Evolutionary conservation across 2,113 vertebrate genomes (phyloP).

Genomic region (Motacilla tschutschensis): DNA sequence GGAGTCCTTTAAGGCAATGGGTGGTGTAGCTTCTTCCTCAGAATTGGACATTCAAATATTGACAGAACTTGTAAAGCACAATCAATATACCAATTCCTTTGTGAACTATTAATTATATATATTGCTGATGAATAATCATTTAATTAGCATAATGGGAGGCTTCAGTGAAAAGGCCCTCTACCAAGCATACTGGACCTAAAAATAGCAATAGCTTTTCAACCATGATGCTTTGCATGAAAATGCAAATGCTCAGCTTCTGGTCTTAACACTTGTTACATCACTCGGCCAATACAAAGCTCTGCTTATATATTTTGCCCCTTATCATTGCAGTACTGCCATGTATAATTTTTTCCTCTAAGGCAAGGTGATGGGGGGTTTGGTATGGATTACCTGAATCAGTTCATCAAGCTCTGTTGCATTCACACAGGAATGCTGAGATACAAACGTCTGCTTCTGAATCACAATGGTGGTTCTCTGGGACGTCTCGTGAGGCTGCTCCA

Average conservation of each 20-base stretch:
- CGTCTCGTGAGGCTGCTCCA: constrained; percentile 94
- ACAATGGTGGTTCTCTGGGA: constrained; percentile 88
- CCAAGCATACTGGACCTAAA: not conserved
- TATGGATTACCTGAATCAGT: constrained; percentile 86
- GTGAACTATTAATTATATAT: constrained; percentile 47
- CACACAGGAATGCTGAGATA: constrained; percentile 87
- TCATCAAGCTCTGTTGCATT: constrained; percentile 92
- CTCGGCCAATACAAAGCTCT: not conserved
- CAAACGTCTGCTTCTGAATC: constrained; percentile 87
- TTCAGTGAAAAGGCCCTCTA: constrained; percentile 7
- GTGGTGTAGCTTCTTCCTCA: not conserved
- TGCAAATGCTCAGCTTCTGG: not conserved
- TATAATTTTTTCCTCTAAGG: not conserved
- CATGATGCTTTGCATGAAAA: not conserved
- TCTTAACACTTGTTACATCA: not conserved
- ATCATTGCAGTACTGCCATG: not conserved
- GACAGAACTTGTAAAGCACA: constrained; percentile 31
- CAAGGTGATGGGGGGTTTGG: not conserved
- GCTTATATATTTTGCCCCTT: not conserved
- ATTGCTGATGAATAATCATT: constrained; percentile 28
- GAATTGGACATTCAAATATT: constrained; percentile 35
- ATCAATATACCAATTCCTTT: constrained; percentile 38
- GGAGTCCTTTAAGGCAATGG: constrained; percentile 28
- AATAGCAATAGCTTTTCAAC: not conserved
- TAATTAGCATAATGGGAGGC: constrained; percentile 15